These are phyloP conservation scores for Pelodiscus sinensis DNA, from an alignment of 2,113 vertebrate species.

Conservation along the genomic window DNA sequence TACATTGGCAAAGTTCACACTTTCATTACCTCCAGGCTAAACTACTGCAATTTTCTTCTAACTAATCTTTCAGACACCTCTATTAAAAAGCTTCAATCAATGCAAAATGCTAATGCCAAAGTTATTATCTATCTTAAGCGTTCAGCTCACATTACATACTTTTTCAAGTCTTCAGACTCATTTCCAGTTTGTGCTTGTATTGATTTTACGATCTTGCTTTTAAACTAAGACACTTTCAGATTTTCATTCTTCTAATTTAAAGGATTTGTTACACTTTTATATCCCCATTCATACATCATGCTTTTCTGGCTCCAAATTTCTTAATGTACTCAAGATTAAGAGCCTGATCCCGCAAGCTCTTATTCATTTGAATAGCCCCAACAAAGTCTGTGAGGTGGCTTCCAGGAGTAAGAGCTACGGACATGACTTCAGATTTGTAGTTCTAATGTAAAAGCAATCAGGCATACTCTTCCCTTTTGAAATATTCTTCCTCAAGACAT, in stretches of 20 bases:
- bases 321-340: constrained; percentile 69
- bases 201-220: constrained; percentile 62
- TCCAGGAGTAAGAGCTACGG: constrained; percentile 13
- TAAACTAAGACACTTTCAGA: constrained; percentile 60
- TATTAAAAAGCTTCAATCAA: constrained; percentile 41
- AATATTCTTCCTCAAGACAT: background rate
- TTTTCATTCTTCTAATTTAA: constrained; percentile 73
- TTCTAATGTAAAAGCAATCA: background rate
- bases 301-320: constrained; percentile 68
- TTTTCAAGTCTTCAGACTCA: constrained; percentile 45
- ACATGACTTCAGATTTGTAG: background rate
- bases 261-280: constrained; percentile 71
- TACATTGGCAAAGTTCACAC: background rate
- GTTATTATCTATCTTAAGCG: constrained; percentile 30
- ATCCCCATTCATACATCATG: constrained; percentile 51
- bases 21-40: constrained; percentile 51
- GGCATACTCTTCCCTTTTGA: background rate
- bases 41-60: constrained; percentile 18
- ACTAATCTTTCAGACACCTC: constrained; percentile 45
- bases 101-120: background rate
- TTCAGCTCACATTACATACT: constrained; percentile 10
- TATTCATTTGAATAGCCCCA: background rate
- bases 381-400: background rate
- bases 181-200: constrained; percentile 56
- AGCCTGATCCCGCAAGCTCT: constrained; percentile 48